Percentiles rank a stretch among this genome's conserved stretches.
Evolutionary conservation across 2,888 invertebrate species (phyloP).

Genomic region (Ariolimax columbianus): DNA sequence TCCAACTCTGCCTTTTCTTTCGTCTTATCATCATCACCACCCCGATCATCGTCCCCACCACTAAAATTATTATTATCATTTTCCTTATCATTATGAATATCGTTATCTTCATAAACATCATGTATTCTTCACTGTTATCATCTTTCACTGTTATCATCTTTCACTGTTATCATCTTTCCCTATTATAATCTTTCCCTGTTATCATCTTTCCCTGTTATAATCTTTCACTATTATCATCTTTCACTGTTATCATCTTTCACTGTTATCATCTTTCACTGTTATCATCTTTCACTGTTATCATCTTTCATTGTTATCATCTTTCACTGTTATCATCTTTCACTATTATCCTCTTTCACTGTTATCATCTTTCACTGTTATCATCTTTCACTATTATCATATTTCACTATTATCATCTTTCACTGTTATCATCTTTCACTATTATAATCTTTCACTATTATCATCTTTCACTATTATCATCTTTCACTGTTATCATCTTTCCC

Average conservation of each 20-base stretch:
- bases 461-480: no score
- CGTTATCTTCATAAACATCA: constrained; percentile 1
- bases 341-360: no score
- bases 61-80: constrained; percentile 5
- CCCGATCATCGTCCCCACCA: constrained; percentile 9
- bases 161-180: constrained; percentile 8
- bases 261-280: constrained; percentile 28
- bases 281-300: constrained; percentile 30
- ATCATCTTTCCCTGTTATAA: constrained; percentile 35
- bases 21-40: constrained; percentile 12
- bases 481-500: no score
- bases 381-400: no score
- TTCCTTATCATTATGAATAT: not conserved
- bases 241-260: constrained; percentile 10
- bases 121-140: constrained; percentile 32
- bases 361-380: no score
- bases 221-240: constrained; percentile 17
- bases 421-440: no score
- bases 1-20: constrained; percentile 41
- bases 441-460: no score
- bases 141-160: constrained; percentile 35
- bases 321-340: no score
- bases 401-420: no score
- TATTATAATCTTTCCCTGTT: constrained; percentile 23
- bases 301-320: constrained; percentile 13